Percentiles rank a stretch among this genome's conserved stretches.
Evolutionary conservation across 2,888 invertebrate species (phyloP).

Genomic region (Nycteola revayana): DNA sequence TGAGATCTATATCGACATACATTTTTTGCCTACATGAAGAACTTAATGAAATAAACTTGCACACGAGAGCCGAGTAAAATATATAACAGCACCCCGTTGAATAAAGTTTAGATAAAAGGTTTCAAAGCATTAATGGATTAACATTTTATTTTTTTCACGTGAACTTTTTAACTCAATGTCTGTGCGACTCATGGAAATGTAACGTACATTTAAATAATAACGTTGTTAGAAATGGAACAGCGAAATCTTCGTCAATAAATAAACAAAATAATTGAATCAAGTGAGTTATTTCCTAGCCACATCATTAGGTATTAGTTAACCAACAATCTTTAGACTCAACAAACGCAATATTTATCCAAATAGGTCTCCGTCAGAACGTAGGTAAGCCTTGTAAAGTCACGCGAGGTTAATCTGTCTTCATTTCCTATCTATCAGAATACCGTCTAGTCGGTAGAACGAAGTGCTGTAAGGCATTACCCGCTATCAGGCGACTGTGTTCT

Average conservation of each 20-base stretch:
- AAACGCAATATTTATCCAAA: constrained; percentile 52
- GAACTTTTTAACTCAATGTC: constrained; percentile 15
- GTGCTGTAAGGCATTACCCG: constrained; percentile 67
- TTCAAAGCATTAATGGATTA: constrained; percentile 24
- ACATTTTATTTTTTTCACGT: constrained; percentile 21
- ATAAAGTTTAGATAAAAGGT: constrained; percentile 24
- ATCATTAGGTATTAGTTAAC: constrained; percentile 14
- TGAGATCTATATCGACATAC: not conserved
- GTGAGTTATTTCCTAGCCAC: not conserved
- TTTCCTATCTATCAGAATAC: constrained; percentile 79
- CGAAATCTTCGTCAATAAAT: too few relatives aligned
- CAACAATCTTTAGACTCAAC: constrained; percentile 25
- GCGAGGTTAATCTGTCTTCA: constrained; percentile 79
- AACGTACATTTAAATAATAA: constrained; percentile 5
- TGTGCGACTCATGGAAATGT: constrained; percentile 14
- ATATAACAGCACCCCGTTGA: constrained; percentile 11
- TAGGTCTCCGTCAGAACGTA: constrained; percentile 29
- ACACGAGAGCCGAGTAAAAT: constrained; percentile 1
- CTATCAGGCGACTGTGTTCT: constrained; percentile 69
- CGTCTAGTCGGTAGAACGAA: constrained; percentile 52
- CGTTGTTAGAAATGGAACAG: constrained; percentile 1
- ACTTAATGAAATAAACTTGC: constrained; percentile 4
- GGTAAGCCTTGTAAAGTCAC: constrained; percentile 69
- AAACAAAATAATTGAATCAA: not conserved
- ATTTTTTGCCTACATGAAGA: too few relatives aligned